Evolutionary conservation across 2,797 vertebrate species (phyloP).

Genomic region (Okamejei kenojei): DNA sequence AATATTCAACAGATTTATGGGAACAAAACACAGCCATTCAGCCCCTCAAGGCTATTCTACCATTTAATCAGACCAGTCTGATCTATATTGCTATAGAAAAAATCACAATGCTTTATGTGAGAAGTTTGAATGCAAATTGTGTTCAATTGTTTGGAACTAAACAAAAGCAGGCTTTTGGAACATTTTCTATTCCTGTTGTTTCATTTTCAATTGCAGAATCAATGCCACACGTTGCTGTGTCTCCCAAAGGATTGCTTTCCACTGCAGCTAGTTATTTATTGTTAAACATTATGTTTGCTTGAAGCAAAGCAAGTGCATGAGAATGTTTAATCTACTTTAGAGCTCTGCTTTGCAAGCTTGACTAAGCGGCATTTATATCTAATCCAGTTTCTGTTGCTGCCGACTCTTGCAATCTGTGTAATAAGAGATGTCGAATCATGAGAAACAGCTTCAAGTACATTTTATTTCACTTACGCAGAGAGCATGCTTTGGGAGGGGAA

Average conservation of each 20-base stretch:
- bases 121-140: constrained; percentile 13
- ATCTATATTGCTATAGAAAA: background rate
- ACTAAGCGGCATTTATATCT: constrained; percentile 1
- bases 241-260: constrained; percentile 11
- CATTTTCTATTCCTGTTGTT: background rate
- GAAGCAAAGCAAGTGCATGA: constrained; percentile 24
- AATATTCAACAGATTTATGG: background rate
- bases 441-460: background rate
- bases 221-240: background rate
- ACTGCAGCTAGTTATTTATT: constrained; percentile 26
- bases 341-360: constrained; percentile 1
- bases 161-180: background rate
- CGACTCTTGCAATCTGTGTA: background rate
- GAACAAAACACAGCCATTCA: background rate
- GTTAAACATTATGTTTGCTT: constrained; percentile 26
- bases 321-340: constrained; percentile 20
- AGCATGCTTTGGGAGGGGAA: background rate
- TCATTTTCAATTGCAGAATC: background rate
- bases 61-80: constrained; percentile 2
- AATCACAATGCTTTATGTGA: background rate
- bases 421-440: background rate
- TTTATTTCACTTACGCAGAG: background rate
- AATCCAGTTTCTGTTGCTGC: constrained; percentile 24
- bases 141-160: constrained; percentile 4
- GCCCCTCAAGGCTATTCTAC: background rate